phyloP scores from a whole-genome alignment of 2,888 invertebrate species.

The Eulithis testata region DNA sequence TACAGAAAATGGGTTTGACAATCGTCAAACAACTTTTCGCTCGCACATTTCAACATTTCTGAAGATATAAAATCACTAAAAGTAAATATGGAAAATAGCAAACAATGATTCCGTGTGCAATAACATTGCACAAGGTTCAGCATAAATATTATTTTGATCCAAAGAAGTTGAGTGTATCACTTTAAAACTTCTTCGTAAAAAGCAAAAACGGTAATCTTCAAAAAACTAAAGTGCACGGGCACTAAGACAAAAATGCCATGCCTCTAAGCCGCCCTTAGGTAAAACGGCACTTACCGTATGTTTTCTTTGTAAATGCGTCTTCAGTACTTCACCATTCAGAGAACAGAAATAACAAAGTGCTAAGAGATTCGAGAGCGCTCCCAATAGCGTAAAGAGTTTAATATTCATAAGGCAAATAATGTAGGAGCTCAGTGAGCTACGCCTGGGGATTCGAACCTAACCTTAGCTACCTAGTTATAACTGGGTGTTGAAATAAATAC shows the following conservation, averaged over 20 bases:
- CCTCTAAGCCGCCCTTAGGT: neutral
- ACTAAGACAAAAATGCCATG: neutral
- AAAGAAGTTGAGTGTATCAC: no score
- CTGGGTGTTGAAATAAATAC: conserved; percentile 18
- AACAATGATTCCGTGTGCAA: no score
- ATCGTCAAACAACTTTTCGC: no score
- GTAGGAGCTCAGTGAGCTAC: conserved; percentile 37
- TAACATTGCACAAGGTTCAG: no score
- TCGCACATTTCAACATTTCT: no score
- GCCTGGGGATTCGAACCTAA: conserved; percentile 16
- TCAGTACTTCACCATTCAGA: conserved; percentile 17
- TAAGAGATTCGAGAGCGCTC: conserved; percentile 60
- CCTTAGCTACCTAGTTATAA: neutral
- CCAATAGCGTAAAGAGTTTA: conserved; percentile 61
- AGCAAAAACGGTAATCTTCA: neutral
- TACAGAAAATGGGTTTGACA: no score
- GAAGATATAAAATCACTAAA: no score
- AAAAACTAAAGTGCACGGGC: neutral
- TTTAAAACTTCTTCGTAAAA: no score
- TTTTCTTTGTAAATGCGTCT: conserved; percentile 11
- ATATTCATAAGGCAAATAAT: conserved; percentile 69
- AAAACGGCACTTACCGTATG: neutral
- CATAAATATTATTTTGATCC: no score
- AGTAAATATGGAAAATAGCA: no score
- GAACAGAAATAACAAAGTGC: conserved; percentile 62